Conservation (phyloP, 2,113 vertebrate genomes). For the Oenanthe oenanthe region DNA sequence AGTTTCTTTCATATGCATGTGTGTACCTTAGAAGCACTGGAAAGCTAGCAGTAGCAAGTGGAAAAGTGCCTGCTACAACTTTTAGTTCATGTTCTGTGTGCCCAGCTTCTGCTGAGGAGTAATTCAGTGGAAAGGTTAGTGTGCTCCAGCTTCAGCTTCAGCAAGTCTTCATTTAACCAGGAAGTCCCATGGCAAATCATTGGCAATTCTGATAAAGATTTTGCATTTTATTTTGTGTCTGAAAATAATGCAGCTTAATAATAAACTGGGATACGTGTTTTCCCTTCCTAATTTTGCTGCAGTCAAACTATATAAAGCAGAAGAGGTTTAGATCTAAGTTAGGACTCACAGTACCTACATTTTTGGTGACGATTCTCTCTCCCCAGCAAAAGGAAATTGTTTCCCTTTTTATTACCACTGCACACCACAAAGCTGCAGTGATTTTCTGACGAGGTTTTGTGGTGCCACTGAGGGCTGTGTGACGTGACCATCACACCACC, state of each 20-base stretch:
- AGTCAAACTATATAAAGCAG: not conserved
- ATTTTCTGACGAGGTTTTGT: not conserved
- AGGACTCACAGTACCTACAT: not conserved
- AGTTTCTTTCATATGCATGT: not conserved
- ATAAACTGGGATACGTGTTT: not conserved
- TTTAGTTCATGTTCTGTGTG: slow-evolving; percentile 8
- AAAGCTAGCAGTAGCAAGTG: not conserved
- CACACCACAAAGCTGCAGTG: not conserved
- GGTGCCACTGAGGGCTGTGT: not conserved
- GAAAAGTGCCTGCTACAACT: not conserved
- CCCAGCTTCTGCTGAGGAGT: not conserved
- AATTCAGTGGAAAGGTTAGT: not conserved
- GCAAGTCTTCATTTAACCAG: not conserved
- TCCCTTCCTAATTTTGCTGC: not conserved
- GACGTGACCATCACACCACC: not conserved
- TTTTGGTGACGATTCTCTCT: not conserved
- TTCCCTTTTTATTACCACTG: not conserved
- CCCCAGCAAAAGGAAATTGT: not conserved
- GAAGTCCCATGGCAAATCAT: not conserved
- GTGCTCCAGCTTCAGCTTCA: not conserved
- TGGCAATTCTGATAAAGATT: slow-evolving; percentile 47
- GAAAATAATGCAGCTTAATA: slow-evolving; percentile 15
- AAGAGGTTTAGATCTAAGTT: not conserved
- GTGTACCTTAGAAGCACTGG: not conserved
- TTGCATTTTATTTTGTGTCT: slow-evolving; percentile 21